Base-by-base conservation (phyloP, 2,113 vertebrate species). In the Falcunculus frontatus region DNA sequence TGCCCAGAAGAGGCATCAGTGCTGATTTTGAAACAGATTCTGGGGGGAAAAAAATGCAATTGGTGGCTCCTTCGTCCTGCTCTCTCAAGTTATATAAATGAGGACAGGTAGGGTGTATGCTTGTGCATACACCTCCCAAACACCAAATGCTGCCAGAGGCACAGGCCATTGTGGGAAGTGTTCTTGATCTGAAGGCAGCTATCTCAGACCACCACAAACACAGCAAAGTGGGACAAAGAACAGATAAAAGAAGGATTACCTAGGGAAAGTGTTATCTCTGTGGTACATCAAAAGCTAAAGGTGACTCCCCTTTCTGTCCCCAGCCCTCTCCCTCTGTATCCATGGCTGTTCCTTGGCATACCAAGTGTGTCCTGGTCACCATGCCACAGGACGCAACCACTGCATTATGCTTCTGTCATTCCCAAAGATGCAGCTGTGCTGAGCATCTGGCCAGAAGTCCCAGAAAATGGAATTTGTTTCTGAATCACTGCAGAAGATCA, bases 81-180 rank as follows among this genome's bases (percentile, higher is more conserved):
- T 72, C n/a, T 32, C 49, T 27, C 3, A 39, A 17, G 20, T 52
- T 72, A 41, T 4, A 19, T 14, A n/a, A 0, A 0, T 65, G 50
- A 73, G 39, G 42, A 55, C 35, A 70, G 79, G 63, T 13, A 70
- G 17, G 12, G 9, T 25, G 8, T 32, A 10, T 37, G n/a, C 6
- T 57, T 46, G 14, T 52, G n/a, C 6, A 3, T 26, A 5, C 0
- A 2, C 29, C 16, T 73, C 22, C 27, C 0, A 0, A 41, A 42
- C 52, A 86, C 55, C 42, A 56, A 44, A 50, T 20, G 27, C 20
- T 67, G 27, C 23, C 49, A 75, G 56, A 62, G 22, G 35, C 52
- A 59, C 15, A 33, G 75, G 39, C 15, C 2, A 1, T 13, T 0
- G 50, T 70, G 37, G 11, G 21, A 85, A 78, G 17, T 18, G 26